These are phyloP conservation scores for Drosophila phalerata DNA, from an alignment of 2,888 invertebrate genomes.

Conservation along the genomic window DNA sequence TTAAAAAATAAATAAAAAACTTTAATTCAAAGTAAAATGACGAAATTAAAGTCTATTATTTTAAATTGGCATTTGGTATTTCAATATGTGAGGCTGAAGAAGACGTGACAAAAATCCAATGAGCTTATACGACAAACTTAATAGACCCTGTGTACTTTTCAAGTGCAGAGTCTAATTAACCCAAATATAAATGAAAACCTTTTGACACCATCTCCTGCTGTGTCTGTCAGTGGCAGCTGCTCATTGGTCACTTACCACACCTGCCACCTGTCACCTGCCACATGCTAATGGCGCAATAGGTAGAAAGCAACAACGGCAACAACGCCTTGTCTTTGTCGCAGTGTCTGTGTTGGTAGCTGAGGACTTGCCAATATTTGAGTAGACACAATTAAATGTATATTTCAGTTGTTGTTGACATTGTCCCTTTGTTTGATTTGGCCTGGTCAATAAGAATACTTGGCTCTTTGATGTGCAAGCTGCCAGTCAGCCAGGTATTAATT, in stretches of 20 bases:
- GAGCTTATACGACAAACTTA: no score
- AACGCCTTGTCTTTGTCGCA: slow-evolving; percentile 30
- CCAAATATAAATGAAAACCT: slow-evolving; percentile 6
- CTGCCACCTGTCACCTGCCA: slow-evolving; percentile 31
- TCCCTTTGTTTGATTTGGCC: slow-evolving; percentile 40
- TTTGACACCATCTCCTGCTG: slow-evolving; percentile 33
- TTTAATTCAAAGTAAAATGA: no score
- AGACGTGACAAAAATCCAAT: neutral
- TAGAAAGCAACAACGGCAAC: slow-evolving; percentile 40
- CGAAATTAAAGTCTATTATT: neutral
- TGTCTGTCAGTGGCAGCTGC: slow-evolving; percentile 47
- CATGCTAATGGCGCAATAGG: slow-evolving; percentile 46
- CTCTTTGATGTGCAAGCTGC: slow-evolving; percentile 41
- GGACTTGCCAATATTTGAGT: slow-evolving; percentile 61
- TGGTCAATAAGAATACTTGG: slow-evolving; percentile 24
- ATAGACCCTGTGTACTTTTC: neutral
- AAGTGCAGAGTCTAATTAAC: neutral
- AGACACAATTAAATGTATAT: slow-evolving; percentile 67
- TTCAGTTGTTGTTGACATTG: slow-evolving; percentile 32
- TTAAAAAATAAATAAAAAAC: no score
- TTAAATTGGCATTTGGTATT: no score
- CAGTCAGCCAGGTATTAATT: slow-evolving; percentile 35
- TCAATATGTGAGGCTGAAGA: neutral
- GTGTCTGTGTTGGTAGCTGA: slow-evolving; percentile 29
- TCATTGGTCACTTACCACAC: slow-evolving; percentile 39